Conservation (phyloP, 2,113 vertebrate species). For the Cebus imitator region DNA sequence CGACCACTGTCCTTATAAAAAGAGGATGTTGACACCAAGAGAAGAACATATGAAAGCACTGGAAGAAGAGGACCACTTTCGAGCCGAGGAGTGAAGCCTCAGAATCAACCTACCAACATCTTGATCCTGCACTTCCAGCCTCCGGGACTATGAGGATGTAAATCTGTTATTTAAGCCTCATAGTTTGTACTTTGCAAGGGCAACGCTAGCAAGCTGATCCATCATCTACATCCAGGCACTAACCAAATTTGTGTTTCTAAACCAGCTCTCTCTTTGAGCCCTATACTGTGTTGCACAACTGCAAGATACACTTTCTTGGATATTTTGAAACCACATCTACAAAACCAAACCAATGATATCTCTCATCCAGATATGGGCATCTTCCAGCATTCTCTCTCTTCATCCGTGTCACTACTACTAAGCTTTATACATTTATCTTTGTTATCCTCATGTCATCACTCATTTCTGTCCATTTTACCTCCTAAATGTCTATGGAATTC, state of each 20-base stretch:
- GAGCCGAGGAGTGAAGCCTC: background rate
- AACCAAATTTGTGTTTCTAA: background rate
- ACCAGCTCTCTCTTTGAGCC: background rate
- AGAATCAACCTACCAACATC: fast-evolving
- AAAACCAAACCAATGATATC: background rate
- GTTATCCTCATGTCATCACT: background rate
- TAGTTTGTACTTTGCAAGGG: background rate
- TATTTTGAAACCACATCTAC: background rate
- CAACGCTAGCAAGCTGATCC: background rate
- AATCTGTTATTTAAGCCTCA: background rate
- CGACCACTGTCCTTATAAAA: background rate
- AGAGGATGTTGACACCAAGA: background rate
- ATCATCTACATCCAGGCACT: background rate
- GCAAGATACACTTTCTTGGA: background rate
- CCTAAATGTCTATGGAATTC: background rate
- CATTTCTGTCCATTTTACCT: background rate
- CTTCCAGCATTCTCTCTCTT: background rate
- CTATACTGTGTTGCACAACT: background rate
- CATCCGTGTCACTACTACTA: background rate
- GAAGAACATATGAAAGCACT: background rate
- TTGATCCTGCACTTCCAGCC: background rate
- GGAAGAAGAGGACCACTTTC: fast-evolving
- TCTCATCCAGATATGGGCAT: background rate
- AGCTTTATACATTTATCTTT: background rate
- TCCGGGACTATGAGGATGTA: background rate